phyloP scores from a whole-genome alignment of 2,888 invertebrate genomes.

The Synanthedon formicaeformis region DNA sequence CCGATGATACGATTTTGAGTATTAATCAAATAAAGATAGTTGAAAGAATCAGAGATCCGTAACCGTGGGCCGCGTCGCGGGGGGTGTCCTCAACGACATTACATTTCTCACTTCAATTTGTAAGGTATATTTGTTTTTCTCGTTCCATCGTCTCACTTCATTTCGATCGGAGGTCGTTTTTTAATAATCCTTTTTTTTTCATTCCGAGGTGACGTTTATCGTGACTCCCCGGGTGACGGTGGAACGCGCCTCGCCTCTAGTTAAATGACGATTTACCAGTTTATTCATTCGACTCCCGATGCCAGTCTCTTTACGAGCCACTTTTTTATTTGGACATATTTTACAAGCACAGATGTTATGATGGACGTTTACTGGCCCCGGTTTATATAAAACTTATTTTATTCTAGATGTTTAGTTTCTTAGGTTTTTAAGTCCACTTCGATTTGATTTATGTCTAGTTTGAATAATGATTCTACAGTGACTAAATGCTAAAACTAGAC shows the following conservation, averaged over 20 bases:
- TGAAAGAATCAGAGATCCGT: constrained; percentile 14
- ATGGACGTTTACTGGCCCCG: constrained; percentile 44
- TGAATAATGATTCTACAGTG: too few relatives aligned
- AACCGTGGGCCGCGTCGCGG: constrained; percentile 32
- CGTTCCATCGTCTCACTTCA: constrained; percentile 49
- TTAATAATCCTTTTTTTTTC: constrained; percentile 54
- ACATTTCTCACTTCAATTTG: constrained; percentile 66
- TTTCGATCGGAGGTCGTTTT: constrained; percentile 53
- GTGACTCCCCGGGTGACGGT: constrained; percentile 56
- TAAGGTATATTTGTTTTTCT: constrained; percentile 53
- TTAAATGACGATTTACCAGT: constrained; percentile 61
- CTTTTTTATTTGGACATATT: constrained; percentile 61
- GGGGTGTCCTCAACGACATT: constrained; percentile 50
- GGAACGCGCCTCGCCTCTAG: constrained; percentile 36
- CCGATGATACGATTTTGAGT: constrained; percentile 37
- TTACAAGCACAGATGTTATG: constrained; percentile 63
- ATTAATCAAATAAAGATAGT: constrained; percentile 57
- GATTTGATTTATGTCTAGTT: too few relatives aligned
- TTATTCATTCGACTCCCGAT: constrained; percentile 54
- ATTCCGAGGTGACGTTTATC: constrained; percentile 67
- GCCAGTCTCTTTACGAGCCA: constrained; percentile 61
- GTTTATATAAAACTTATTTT: too few relatives aligned
- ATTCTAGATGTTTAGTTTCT: too few relatives aligned
- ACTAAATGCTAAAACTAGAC: too few relatives aligned
- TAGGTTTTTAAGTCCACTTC: too few relatives aligned